Conservation (phyloP, 1,140 invertebrate genomes). For the Oedothorax gibbosus region DNA sequence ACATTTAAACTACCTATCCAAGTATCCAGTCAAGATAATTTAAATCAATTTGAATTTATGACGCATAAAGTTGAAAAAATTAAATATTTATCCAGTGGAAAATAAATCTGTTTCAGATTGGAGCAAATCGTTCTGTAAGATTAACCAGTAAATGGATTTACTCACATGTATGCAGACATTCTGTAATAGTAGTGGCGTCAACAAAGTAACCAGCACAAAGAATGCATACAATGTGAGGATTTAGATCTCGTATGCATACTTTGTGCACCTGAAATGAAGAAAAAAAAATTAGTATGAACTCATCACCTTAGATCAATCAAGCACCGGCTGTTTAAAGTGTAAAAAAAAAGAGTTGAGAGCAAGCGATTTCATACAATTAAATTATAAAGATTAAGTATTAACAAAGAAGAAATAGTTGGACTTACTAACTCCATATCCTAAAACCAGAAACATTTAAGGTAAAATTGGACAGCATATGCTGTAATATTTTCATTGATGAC, state of each 20-base stretch:
- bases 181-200: slow-evolving; percentile 71
- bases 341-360: neutral
- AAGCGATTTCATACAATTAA: no score
- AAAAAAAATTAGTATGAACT: neutral
- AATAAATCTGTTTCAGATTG: neutral
- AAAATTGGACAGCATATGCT: slow-evolving; percentile 41
- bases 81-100: neutral
- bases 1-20: no score
- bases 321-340: neutral
- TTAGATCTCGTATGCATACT: slow-evolving; percentile 66
- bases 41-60: no score
- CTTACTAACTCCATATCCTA: slow-evolving; percentile 56
- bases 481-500: slow-evolving; percentile 3
- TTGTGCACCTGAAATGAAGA: slow-evolving; percentile 48
- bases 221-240: slow-evolving; percentile 69
- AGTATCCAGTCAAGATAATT: no score
- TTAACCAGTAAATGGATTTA: slow-evolving; percentile 1
- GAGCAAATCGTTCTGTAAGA: neutral
- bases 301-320: neutral
- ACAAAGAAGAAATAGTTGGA: neutral
- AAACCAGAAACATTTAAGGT: slow-evolving; percentile 46
- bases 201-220: slow-evolving; percentile 71
- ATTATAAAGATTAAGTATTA: no score
- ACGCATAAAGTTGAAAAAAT: no score
- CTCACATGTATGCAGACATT: slow-evolving; percentile 71